Conservation (phyloP, 2,888 invertebrate species). For the Drosophila lacicola region DNA sequence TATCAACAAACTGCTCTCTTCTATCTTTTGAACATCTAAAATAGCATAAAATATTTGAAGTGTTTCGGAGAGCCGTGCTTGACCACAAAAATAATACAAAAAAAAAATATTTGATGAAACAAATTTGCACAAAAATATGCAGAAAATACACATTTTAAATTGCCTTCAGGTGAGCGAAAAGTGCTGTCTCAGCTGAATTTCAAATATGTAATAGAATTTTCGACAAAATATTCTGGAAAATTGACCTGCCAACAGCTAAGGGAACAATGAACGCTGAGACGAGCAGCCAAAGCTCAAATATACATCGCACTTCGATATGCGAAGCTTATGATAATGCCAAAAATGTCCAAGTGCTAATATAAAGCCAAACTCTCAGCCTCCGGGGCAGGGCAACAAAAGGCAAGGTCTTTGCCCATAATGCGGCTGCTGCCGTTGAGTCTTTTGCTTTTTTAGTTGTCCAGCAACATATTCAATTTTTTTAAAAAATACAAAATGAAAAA, state of each 20-base stretch:
- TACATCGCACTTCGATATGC: slow-evolving; percentile 45
- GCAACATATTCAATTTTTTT: slow-evolving; percentile 56
- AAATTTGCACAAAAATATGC: slow-evolving; percentile 23
- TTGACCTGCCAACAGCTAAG: slow-evolving; percentile 27
- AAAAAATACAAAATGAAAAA: slow-evolving; percentile 53
- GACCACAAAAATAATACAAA: slow-evolving; percentile 28
- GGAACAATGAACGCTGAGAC: slow-evolving; percentile 46
- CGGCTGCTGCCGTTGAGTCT: background rate
- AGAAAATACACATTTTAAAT: slow-evolving; percentile 33
- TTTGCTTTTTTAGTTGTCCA: slow-evolving; percentile 28
- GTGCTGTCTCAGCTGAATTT: slow-evolving; percentile 45
- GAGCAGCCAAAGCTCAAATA: slow-evolving; percentile 10
- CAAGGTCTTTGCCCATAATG: slow-evolving; percentile 14
- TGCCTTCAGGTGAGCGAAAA: slow-evolving; percentile 53
- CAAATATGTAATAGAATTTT: slow-evolving; percentile 42
- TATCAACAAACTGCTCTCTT: background rate
- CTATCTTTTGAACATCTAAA: slow-evolving; percentile 38
- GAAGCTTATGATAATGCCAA: slow-evolving; percentile 64
- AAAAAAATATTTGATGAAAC: slow-evolving; percentile 23
- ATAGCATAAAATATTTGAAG: slow-evolving; percentile 33
- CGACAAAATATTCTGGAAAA: slow-evolving; percentile 44
- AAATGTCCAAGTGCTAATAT: slow-evolving; percentile 61
- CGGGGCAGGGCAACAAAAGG: slow-evolving; percentile 26
- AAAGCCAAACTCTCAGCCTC: slow-evolving; percentile 42
- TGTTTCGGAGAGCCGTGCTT: slow-evolving; percentile 11